Base-by-base conservation (phyloP, 2,797 vertebrate species). In the Alca torda region DNA sequence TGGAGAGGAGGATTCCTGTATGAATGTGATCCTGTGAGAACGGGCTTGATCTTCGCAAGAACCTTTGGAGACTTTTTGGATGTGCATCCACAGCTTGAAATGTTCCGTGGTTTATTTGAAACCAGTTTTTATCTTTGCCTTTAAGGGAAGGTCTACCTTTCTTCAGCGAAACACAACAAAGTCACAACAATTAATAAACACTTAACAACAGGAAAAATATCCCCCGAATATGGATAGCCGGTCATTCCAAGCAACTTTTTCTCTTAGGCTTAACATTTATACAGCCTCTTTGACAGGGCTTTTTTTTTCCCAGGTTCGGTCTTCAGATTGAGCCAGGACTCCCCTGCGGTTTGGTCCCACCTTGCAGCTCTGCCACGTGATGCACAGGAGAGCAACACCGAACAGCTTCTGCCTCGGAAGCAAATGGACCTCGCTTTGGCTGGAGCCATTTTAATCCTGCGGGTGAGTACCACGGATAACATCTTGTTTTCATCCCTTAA, bases 161-260 rank as follows among this genome's bases (percentile, higher is more conserved):
- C 8, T 75, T 65, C 33, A 24, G 33, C 54, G 69, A 74, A 39
- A 41, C 8, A 28, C 14, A 72, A 39, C 21, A 15, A 81, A 57
- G 25, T n/a, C 41, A 46, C 19, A 26, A 28, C 0, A 1, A 16
- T 24, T 53, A 68, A 45, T n/a, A 73, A 84, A 43, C 15, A 51
- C 6, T 51, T 51, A 23, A 53, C 1, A 50, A 70, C 83, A 28
- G 14, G 17, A 35, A 48, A 78, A 45, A 5, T 17, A 31, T 3
- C 12, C 23, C 21, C 11, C 0, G 48, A 68, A 43, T 48, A 8
- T 0, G 1, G 7, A 63, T 6, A 59, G 19, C 17, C 20, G 64
- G n/a, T 37, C 26, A 57, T 76, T 60, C 12, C 33, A 83, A 85
- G 16, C 8, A 43, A 50, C 1, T 1, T 51, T n/a, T 61, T 57